These are phyloP conservation scores for Hylaea fasciaria DNA, from an alignment of 2,888 invertebrate species.

Conservation along the genomic window DNA sequence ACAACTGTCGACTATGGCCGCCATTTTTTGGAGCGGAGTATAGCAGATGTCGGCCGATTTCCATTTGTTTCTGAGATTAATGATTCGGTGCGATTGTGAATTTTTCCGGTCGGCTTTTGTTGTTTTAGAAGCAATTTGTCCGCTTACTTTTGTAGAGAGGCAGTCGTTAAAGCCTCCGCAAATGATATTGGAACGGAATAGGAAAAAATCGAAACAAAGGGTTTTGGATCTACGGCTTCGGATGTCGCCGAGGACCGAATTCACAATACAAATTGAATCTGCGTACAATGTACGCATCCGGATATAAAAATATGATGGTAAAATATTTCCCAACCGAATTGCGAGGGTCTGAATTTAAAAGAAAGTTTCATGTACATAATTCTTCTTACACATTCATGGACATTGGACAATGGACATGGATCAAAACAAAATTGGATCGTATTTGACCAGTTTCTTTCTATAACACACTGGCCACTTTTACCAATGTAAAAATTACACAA, in stretches of 20 bases:
- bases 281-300: slow-evolving; percentile 24
- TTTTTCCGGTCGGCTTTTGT: slow-evolving; percentile 85
- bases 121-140: slow-evolving; percentile 85
- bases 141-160: slow-evolving; percentile 82
- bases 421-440: too few relatives aligned
- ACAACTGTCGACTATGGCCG: slow-evolving; percentile 84
- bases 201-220: slow-evolving; percentile 64
- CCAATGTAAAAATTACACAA: too few relatives aligned
- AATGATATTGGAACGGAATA: slow-evolving; percentile 77
- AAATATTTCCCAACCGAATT: background rate
- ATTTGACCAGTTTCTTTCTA: too few relatives aligned
- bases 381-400: too few relatives aligned
- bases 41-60: slow-evolving; percentile 85
- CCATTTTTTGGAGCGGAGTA: slow-evolving; percentile 81
- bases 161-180: slow-evolving; percentile 80
- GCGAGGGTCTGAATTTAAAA: too few relatives aligned
- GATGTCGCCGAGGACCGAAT: slow-evolving; percentile 37
- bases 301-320: slow-evolving; percentile 2
- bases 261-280: slow-evolving; percentile 42
- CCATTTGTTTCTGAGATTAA: slow-evolving; percentile 86
- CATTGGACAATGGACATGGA: too few relatives aligned
- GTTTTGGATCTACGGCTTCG: slow-evolving; percentile 44
- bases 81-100: slow-evolving; percentile 85
- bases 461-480: too few relatives aligned
- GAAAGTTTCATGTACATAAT: background rate